These are phyloP conservation scores for Morone chrysops DNA, from an alignment of 2,113 vertebrate species.

Conservation along the genomic window DNA sequence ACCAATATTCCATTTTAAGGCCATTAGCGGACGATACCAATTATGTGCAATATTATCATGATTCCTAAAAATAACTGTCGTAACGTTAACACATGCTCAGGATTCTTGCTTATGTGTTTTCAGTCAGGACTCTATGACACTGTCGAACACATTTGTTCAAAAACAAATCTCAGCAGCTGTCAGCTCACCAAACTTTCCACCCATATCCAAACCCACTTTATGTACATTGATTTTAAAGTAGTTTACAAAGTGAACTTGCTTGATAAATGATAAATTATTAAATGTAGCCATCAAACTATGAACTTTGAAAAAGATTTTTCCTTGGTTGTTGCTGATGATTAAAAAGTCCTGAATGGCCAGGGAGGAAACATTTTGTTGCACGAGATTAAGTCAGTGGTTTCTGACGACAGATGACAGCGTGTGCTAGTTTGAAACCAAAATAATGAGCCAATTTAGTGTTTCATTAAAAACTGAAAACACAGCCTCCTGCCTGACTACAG, in stretches of 20 bases:
- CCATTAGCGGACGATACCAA: no score
- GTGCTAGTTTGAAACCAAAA: slow-evolving; percentile 20
- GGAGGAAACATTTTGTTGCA: neutral
- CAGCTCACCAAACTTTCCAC: neutral
- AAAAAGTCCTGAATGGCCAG: neutral
- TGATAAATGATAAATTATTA: neutral
- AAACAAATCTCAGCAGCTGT: neutral
- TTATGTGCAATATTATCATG: no score
- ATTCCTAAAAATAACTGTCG: no score
- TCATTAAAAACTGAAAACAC: slow-evolving; percentile 17
- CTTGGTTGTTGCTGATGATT: neutral
- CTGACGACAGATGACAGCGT: neutral
- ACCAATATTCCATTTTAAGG: no score
- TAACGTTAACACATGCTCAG: neutral
- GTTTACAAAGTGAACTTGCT: neutral
- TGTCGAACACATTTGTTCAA: neutral
- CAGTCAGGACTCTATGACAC: neutral
- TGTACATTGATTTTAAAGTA: neutral
- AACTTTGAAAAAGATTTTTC: neutral
- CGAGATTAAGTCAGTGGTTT: slow-evolving; percentile 8
- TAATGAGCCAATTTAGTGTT: slow-evolving; percentile 28
- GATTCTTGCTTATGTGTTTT: neutral
- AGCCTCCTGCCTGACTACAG: slow-evolving; percentile 42
- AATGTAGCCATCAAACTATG: neutral
- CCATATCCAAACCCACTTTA: neutral